Conservation (phyloP, 2,113 vertebrate genomes). For the Dendrocopos noguchii region DNA sequence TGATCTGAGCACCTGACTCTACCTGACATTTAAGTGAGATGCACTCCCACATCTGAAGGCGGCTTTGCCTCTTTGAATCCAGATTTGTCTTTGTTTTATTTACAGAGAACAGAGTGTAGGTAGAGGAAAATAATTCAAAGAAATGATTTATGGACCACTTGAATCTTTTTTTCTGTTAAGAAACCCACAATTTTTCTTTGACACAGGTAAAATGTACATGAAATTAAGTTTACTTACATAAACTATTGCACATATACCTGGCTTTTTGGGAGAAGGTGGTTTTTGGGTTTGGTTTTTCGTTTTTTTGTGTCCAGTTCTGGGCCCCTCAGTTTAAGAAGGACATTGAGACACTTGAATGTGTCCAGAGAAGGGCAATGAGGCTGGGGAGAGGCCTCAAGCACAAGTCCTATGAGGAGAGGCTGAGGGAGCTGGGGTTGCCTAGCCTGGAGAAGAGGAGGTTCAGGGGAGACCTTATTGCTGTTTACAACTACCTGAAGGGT, state of each 20-base stretch:
- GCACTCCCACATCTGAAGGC: background rate
- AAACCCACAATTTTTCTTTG: background rate
- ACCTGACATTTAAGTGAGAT: conserved; percentile 45
- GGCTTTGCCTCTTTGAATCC: background rate
- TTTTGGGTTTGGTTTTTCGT: background rate
- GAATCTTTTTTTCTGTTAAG: background rate
- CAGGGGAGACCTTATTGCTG: too few relatives aligned
- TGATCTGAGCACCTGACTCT: conserved; percentile 4
- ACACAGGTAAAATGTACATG: background rate
- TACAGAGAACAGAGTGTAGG: background rate
- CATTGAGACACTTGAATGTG: too few relatives aligned
- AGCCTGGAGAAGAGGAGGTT: too few relatives aligned
- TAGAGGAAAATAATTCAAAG: background rate
- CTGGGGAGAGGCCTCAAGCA: too few relatives aligned
- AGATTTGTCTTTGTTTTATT: conserved; percentile 9
- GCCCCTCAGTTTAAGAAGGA: too few relatives aligned
- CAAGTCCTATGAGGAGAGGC: too few relatives aligned
- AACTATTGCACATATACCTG: background rate
- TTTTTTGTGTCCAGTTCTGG: background rate
- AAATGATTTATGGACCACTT: background rate
- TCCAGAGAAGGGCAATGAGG: too few relatives aligned
- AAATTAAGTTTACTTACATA: background rate
- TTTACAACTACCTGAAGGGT: too few relatives aligned
- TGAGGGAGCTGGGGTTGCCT: too few relatives aligned
- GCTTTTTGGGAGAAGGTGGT: accelerated